These are phyloP conservation scores for Zosterops pallidus DNA, from an alignment of 2,113 vertebrate species.

Conservation along the genomic window DNA sequence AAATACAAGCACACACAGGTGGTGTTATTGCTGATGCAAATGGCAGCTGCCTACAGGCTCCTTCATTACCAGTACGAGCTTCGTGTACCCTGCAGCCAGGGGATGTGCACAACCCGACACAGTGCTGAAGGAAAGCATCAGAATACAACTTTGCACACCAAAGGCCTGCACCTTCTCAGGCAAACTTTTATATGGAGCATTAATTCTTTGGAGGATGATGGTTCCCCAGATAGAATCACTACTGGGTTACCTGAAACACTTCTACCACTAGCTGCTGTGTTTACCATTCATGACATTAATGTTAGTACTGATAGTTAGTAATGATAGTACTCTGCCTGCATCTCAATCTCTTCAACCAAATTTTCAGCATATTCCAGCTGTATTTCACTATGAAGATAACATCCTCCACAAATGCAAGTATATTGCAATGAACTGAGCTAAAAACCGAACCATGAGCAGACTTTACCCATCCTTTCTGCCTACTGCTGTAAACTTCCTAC, in stretches of 20 bases:
- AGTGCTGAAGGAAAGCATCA: not conserved
- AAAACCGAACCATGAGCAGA: not conserved
- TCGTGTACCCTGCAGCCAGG: not conserved
- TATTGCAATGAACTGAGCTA: not conserved
- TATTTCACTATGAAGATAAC: not conserved
- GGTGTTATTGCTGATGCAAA: not conserved
- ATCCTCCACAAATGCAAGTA: not conserved
- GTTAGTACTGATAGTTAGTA: no score
- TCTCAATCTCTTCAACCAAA: not conserved
- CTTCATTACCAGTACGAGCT: not conserved
- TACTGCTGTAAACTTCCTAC: not conserved
- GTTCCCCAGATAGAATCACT: not conserved
- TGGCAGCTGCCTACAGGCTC: not conserved
- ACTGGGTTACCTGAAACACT: not conserved
- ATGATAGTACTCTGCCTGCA: not conserved
- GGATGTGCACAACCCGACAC: not conserved
- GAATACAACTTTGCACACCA: not conserved
- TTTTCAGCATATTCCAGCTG: not conserved
- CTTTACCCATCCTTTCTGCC: not conserved
- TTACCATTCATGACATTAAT: not conserved
- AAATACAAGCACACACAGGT: not conserved
- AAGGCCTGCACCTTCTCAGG: not conserved
- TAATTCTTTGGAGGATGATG: not conserved
- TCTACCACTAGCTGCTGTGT: not conserved
- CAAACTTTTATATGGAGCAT: not conserved